A percentile compares a stretch with the other conserved stretches of the same genome.
Evolutionary conservation across 2,888 invertebrate species (phyloP).

Genomic region (Cistogaster globosa): DNA sequence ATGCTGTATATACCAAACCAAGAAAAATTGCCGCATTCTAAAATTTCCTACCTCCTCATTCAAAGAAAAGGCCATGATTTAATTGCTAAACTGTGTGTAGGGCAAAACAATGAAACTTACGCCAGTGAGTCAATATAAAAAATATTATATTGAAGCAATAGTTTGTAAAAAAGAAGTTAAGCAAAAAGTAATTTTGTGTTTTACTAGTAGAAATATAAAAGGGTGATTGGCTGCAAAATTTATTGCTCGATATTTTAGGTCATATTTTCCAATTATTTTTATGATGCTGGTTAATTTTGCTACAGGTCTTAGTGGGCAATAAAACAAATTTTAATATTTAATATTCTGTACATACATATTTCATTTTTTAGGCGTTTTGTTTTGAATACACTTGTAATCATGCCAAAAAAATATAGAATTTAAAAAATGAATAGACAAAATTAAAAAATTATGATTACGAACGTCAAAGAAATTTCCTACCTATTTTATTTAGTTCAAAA

Average conservation of each 20-base stretch:
- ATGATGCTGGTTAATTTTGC: conserved; percentile 52
- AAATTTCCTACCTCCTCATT: neutral
- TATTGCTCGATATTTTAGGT: neutral
- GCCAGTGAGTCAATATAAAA: conserved; percentile 62
- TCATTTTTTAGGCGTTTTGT: neutral
- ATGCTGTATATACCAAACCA: neutral
- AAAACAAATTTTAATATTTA: conserved; percentile 8
- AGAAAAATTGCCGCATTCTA: conserved; percentile 35
- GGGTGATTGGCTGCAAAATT: neutral
- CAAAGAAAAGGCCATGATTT: conserved; percentile 10
- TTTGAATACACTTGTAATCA: neutral
- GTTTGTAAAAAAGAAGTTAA: conserved; percentile 26
- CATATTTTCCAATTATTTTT: conserved; percentile 17
- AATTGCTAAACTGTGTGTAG: conserved; percentile 15
- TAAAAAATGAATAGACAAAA: too few species aligned
- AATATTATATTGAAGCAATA: conserved; percentile 52
- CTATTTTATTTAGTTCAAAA: neutral
- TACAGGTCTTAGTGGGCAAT: conserved; percentile 51
- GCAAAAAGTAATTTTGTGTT: conserved; percentile 44
- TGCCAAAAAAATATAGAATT: too few species aligned
- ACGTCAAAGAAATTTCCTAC: neutral
- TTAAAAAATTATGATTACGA: too few species aligned
- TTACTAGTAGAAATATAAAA: neutral
- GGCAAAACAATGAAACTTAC: conserved; percentile 15
- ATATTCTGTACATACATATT: neutral